phyloP scores from a whole-genome alignment of 1,140 invertebrate genomes.

The Apis cerana region DNA sequence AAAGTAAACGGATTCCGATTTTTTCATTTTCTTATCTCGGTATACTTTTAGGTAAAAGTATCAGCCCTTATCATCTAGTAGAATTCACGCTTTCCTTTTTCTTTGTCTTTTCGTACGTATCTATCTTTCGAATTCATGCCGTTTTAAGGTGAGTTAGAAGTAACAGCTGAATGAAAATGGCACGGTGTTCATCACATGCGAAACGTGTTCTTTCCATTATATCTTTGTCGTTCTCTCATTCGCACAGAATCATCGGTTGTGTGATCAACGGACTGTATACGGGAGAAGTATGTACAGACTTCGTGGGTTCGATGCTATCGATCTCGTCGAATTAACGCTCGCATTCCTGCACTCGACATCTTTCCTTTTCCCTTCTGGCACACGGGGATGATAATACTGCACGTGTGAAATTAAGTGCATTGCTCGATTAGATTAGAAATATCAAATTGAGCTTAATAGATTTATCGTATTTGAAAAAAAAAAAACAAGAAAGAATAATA shows the following conservation, averaged over 20 bases:
- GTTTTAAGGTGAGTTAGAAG: conserved; percentile 13
- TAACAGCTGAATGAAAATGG: conserved; percentile 31
- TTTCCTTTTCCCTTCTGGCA: neutral
- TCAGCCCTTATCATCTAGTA: conserved; percentile 14
- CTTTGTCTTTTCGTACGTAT: neutral
- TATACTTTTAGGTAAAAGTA: neutral
- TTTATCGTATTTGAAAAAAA: no score
- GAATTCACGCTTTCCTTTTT: conserved; percentile 20
- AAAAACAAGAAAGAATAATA: no score
- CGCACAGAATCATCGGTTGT: conserved; percentile 1
- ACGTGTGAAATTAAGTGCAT: neutral
- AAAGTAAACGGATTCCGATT: conserved; percentile 47
- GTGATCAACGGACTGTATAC: conserved; percentile 12
- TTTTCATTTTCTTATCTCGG: neutral
- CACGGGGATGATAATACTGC: no score
- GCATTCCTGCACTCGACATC: neutral
- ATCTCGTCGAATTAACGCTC: neutral
- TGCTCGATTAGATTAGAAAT: neutral
- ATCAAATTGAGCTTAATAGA: neutral
- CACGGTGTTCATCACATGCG: conserved; percentile 24
- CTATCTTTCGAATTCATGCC: neutral
- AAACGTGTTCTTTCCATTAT: neutral
- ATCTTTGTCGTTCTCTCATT: conserved; percentile 1
- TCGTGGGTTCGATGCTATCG: conserved; percentile 14
- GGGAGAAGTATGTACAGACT: conserved; percentile 13